phyloP scores from a whole-genome alignment of 2,888 invertebrate species.

The Ametastegia equiseti region DNA sequence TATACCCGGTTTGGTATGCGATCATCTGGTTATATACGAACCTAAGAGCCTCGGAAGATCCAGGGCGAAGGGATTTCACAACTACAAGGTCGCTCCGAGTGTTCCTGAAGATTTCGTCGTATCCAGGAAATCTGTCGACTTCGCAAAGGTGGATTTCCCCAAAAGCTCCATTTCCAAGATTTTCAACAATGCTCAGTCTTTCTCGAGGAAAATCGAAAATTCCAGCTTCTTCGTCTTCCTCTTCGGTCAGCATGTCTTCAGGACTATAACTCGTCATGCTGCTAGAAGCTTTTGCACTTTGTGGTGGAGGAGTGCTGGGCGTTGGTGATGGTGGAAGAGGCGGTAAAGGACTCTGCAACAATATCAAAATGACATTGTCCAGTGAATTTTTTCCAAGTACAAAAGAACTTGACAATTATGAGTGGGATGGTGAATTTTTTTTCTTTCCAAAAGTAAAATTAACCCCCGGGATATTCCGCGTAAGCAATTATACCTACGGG shows the following conservation, averaged over 20 bases:
- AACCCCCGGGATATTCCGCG: not conserved
- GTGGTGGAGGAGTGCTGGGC: conserved; percentile 74
- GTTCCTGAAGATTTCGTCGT: conserved; percentile 70
- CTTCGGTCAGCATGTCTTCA: conserved; percentile 77
- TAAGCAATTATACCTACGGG: conserved; percentile 20
- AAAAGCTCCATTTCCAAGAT: conserved; percentile 87
- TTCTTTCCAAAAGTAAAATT: not conserved
- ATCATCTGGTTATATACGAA: conserved; percentile 56
- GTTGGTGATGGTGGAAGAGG: conserved; percentile 75
- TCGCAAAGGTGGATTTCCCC: conserved; percentile 86
- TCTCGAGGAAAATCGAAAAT: conserved; percentile 84
- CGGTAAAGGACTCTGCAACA: conserved; percentile 70
- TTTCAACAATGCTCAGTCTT: conserved; percentile 86
- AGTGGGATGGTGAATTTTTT: too few relatives aligned
- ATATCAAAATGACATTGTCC: not conserved
- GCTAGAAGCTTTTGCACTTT: conserved; percentile 74
- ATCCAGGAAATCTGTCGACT: conserved; percentile 76
- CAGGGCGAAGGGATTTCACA: conserved; percentile 84
- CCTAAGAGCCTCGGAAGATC: conserved; percentile 78
- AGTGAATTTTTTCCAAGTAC: not conserved
- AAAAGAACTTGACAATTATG: too few relatives aligned
- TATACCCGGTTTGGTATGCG: conserved; percentile 8
- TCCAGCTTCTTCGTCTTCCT: conserved; percentile 74
- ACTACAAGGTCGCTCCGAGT: conserved; percentile 80
- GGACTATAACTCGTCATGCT: conserved; percentile 73